Conservation (phyloP, 2,888 invertebrate species). For the Pandemis heparana region DNA sequence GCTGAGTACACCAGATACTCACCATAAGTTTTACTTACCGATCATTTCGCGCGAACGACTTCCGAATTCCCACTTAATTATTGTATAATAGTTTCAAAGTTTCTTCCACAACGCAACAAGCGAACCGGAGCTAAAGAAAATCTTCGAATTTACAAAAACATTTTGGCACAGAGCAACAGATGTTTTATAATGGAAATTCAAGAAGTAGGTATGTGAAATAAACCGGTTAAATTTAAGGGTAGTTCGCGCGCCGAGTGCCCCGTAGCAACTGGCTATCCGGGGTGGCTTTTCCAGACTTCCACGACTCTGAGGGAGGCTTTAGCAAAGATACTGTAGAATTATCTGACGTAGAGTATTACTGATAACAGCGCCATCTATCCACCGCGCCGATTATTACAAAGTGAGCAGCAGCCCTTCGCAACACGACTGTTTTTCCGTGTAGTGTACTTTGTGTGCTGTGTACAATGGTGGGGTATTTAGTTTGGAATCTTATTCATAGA, state of each 20-base stretch:
- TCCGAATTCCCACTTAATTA: slow-evolving; percentile 65
- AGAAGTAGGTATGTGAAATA: background rate
- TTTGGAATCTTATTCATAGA: background rate
- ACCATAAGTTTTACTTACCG: slow-evolving; percentile 66
- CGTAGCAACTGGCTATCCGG: slow-evolving; percentile 79
- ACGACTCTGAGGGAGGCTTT: slow-evolving; percentile 61
- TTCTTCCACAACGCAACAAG: slow-evolving; percentile 50
- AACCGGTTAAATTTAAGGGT: slow-evolving; percentile 48
- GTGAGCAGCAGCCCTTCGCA: slow-evolving; percentile 27
- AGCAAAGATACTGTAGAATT: slow-evolving; percentile 45
- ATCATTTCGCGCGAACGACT: slow-evolving; percentile 74
- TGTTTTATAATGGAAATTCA: slow-evolving; percentile 4
- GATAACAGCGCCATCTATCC: slow-evolving; percentile 51
- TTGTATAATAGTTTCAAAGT: slow-evolving; percentile 71
- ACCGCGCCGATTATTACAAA: slow-evolving; percentile 16
- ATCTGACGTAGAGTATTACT: slow-evolving; percentile 35
- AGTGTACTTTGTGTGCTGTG: background rate
- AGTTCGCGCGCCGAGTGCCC: slow-evolving; percentile 71
- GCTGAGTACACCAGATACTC: background rate
- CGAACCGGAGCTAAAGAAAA: slow-evolving; percentile 21
- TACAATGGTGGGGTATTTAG: background rate
- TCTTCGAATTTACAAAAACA: slow-evolving; percentile 18
- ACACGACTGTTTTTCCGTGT: slow-evolving; percentile 49
- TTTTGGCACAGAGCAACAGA: background rate
- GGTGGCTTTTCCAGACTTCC: slow-evolving; percentile 73